Conservation (phyloP, 1,140 invertebrate species). For the Euwallacea similis region DNA sequence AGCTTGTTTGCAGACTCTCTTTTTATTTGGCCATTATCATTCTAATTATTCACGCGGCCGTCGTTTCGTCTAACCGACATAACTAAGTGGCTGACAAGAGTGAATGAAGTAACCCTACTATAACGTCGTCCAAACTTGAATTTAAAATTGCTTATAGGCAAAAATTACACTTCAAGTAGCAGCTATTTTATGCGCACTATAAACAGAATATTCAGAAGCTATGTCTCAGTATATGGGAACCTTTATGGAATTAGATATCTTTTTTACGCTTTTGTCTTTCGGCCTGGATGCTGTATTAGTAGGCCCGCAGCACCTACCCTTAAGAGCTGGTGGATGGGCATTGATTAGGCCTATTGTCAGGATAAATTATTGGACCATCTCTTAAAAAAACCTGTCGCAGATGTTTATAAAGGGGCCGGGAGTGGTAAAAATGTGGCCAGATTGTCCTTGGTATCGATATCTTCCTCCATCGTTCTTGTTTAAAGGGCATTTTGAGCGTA, state of each 20-base stretch:
- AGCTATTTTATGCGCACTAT: too few relatives aligned
- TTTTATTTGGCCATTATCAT: slow-evolving; percentile 49
- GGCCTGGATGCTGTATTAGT: slow-evolving; percentile 3
- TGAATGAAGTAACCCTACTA: slow-evolving; percentile 16
- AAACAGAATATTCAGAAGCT: too few relatives aligned
- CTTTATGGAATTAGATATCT: too few relatives aligned
- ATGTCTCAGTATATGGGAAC: too few relatives aligned
- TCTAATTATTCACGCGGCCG: slow-evolving; percentile 48
- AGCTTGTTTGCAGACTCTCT: slow-evolving; percentile 43
- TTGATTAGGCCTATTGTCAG: slow-evolving; percentile 47
- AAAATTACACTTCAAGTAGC: not conserved
- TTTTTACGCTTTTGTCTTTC: not conserved
- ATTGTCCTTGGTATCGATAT: slow-evolving; percentile 38
- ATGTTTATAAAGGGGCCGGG: slow-evolving; percentile 46
- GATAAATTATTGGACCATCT: slow-evolving; percentile 46
- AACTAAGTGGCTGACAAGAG: slow-evolving; percentile 46
- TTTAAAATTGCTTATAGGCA: not conserved
- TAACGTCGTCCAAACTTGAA: slow-evolving; percentile 13
- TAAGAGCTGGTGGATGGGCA: slow-evolving; percentile 31
- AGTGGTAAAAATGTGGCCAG: slow-evolving; percentile 45
- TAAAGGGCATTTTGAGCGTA: slow-evolving; percentile 37
- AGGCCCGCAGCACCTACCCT: slow-evolving; percentile 34
- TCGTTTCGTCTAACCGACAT: slow-evolving; percentile 45
- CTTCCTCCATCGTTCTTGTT: slow-evolving; percentile 15
- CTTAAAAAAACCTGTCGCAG: slow-evolving; percentile 48